These are phyloP conservation scores for Anarsia innoxiella DNA, from an alignment of 2,888 invertebrate species.

Conservation along the genomic window DNA sequence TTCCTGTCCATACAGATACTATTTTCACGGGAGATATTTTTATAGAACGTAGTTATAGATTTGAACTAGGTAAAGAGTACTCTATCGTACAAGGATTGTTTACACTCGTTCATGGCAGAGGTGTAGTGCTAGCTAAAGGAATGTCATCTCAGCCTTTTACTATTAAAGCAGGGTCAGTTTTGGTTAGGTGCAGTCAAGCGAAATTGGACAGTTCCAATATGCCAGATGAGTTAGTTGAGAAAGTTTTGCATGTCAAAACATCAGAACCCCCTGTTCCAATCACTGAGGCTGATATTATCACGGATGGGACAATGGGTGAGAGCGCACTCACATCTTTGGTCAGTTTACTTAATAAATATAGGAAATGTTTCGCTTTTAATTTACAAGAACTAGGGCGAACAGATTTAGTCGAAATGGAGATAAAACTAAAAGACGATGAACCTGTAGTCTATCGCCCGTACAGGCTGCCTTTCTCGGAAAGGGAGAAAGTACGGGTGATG, in stretches of 20 bases:
- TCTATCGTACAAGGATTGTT: not conserved
- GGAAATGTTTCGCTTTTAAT: constrained; percentile 15
- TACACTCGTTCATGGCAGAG: not conserved
- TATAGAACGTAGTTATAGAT: not conserved
- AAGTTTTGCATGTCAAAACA: not conserved
- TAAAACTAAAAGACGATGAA: constrained; percentile 10
- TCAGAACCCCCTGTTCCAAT: not conserved
- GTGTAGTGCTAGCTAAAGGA: not conserved
- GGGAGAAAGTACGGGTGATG: constrained; percentile 11
- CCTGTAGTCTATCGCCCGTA: constrained; percentile 15
- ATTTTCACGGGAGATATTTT: not conserved
- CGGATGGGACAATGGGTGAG: not conserved
- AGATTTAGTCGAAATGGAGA: constrained; percentile 11
- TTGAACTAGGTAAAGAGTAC: not conserved
- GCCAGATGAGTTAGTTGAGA: not conserved
- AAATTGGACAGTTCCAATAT: not conserved
- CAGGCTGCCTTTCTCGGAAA: constrained; percentile 11
- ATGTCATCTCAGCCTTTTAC: not conserved
- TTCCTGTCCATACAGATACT: not conserved
- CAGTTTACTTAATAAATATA: constrained; percentile 4
- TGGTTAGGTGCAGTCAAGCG: not conserved
- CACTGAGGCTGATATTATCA: not conserved
- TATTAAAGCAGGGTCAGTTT: not conserved
- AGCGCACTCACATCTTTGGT: not conserved
- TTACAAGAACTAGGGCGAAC: constrained; percentile 11